These are phyloP conservation scores for Euleptes europaea DNA, from an alignment of 2,113 vertebrate species.

Conservation along the genomic window DNA sequence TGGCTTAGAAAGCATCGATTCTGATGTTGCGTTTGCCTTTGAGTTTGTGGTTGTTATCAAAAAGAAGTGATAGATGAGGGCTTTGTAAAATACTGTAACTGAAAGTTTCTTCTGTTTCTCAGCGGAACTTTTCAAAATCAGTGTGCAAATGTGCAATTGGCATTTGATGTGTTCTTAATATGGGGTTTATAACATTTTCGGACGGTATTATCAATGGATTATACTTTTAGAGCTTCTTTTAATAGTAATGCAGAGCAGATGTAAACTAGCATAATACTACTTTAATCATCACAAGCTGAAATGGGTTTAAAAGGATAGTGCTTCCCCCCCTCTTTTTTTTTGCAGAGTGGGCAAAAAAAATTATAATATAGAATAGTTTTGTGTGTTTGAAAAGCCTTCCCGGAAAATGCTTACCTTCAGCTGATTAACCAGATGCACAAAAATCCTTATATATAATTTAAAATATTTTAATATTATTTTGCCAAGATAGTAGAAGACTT, in stretches of 20 bases:
- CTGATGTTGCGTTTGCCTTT: not conserved
- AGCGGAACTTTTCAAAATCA: not conserved
- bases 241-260: not conserved
- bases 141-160: not conserved
- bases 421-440: too few relatives aligned
- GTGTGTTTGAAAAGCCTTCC: not conserved
- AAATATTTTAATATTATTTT: too few relatives aligned
- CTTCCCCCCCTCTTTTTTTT: too few relatives aligned
- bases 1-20: not conserved
- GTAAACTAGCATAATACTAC: not conserved
- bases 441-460: too few relatives aligned
- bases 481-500: too few relatives aligned
- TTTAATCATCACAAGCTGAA: conserved; percentile 13
- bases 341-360: not conserved
- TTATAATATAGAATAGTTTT: not conserved
- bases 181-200: not conserved
- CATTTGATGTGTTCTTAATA: not conserved
- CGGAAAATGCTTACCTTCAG: too few relatives aligned
- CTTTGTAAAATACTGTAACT: not conserved
- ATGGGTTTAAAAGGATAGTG: conserved; percentile 14
- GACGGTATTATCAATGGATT: not conserved
- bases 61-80: not conserved
- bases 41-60: not conserved
- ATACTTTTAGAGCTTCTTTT: not conserved
- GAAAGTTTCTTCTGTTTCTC: not conserved